Evolutionary conservation across 2,888 invertebrate species (phyloP), one percentile per base, ranked within the genome.

Genomic region (Drosophila macrospina): DNA sequence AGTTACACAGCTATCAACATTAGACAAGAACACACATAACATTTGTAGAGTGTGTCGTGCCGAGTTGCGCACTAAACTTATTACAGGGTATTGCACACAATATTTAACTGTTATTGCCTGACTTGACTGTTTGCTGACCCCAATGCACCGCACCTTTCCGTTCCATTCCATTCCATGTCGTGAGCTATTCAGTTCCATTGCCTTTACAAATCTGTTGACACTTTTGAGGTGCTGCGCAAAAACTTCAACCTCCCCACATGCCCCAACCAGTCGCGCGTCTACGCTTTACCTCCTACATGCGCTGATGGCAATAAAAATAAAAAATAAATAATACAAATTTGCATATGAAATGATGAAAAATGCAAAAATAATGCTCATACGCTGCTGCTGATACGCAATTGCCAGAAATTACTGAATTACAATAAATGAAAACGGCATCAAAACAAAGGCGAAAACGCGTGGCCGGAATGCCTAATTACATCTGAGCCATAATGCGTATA

Each of bases 201-300:
- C 57, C 57, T 74, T 60, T 68, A 55, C 66, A 80, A 78, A 80
- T 81, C 74, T 84, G 77, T 81, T 84, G 85, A 85, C 81, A 81
- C 62, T 78, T 75, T 74, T 66, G 62, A 74, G 75, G 66, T 74
- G 75, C 75, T 75, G 75, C 74, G 75, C 74, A 75, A 74, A 75
- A 75, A 44, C 65, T 51, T 59, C 39, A 69, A 44, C 65, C 45
- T 68, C 34, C 55, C 28, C 47, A 5, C 26, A 13, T n/a, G 15
- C 54, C 52, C 13, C 39, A 7, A 26, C 24, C 32, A n/a, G 15
- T 6, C 44, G 13, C 28, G 5, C 13, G 13, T 15, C 13, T 26
- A 26, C 28, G 24, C 39, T 13, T 7, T 20, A 6, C 37, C 50
- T n/a, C n/a, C 44, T 32, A 30, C 13, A 44, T 16, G 42, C 8